Evolutionary conservation across 2,888 invertebrate genomes (phyloP).

Genomic region (Sphecodes monilicornis): DNA sequence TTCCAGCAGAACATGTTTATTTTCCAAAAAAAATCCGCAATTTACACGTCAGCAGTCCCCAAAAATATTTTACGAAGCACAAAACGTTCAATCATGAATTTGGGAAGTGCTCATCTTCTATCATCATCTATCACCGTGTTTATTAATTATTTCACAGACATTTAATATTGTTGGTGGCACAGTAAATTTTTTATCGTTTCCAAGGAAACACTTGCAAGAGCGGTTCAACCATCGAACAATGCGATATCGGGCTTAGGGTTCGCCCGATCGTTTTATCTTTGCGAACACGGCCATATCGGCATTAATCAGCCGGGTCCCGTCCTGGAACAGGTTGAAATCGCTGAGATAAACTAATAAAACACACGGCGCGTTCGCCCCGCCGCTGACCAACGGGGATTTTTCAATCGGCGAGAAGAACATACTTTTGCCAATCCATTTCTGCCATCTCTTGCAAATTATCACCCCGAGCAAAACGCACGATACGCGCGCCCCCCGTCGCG

Average conservation of each 20-base stretch:
- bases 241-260: conserved; percentile 9
- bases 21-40: too few species aligned
- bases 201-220: too few species aligned
- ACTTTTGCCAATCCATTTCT: conserved; percentile 70
- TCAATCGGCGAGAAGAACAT: conserved; percentile 67
- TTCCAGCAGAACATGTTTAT: too few species aligned
- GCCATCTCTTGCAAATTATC: conserved; percentile 70
- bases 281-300: conserved; percentile 21
- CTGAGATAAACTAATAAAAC: conserved; percentile 51
- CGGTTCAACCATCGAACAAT: background rate
- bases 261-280: conserved; percentile 24
- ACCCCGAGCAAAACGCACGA: conserved; percentile 66
- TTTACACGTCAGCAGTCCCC: too few species aligned
- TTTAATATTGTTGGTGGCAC: too few species aligned
- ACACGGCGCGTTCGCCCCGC: conserved; percentile 19
- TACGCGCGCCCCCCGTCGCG: conserved; percentile 62
- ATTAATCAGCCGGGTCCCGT: conserved; percentile 37
- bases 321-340: conserved; percentile 43
- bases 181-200: too few species aligned
- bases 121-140: too few species aligned
- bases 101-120: too few species aligned
- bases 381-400: conserved; percentile 50
- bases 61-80: too few species aligned
- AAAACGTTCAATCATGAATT: too few species aligned
- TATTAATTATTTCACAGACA: too few species aligned